Conservation (phyloP, 2,888 invertebrate species). For the Dolichopus griseipennis region DNA sequence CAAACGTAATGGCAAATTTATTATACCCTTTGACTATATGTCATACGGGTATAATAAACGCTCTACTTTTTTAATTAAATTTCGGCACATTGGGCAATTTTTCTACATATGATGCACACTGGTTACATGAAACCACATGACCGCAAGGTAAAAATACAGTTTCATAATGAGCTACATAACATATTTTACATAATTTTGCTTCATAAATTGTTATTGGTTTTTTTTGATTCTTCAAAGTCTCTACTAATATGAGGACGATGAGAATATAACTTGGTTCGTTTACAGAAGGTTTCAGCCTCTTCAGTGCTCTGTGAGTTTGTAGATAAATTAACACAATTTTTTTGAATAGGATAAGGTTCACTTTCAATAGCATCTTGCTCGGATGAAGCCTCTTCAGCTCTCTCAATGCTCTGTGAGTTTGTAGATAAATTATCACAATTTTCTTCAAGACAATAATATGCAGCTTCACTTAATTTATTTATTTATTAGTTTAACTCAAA, state of each 20-base stretch:
- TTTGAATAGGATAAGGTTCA: no score
- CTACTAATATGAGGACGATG: slow-evolving; percentile 5
- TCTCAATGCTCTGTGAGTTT: not conserved
- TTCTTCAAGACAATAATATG: slow-evolving; percentile 8
- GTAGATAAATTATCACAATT: slow-evolving; percentile 20
- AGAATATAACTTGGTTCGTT: not conserved
- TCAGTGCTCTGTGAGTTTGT: no score
- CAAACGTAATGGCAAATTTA: no score
- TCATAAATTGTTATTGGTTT: slow-evolving; percentile 39
- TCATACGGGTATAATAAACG: slow-evolving; percentile 23
- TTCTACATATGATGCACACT: slow-evolving; percentile 80
- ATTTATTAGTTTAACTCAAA: no score
- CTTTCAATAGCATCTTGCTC: no score
- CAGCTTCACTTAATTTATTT: no score
- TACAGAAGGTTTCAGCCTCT: not conserved
- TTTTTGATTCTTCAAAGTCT: slow-evolving; percentile 13
- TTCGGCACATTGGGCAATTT: slow-evolving; percentile 81
- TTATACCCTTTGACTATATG: no score
- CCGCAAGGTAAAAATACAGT: slow-evolving; percentile 93
- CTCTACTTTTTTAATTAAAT: slow-evolving; percentile 53
- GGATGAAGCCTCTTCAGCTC: slow-evolving; percentile 8
- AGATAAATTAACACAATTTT: no score
- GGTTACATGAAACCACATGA: slow-evolving; percentile 85
- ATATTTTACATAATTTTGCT: slow-evolving; percentile 78
- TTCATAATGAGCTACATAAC: slow-evolving; percentile 77